phyloP scores from a whole-genome alignment of 2,888 invertebrate species.

The Hymenopus coronatus region DNA sequence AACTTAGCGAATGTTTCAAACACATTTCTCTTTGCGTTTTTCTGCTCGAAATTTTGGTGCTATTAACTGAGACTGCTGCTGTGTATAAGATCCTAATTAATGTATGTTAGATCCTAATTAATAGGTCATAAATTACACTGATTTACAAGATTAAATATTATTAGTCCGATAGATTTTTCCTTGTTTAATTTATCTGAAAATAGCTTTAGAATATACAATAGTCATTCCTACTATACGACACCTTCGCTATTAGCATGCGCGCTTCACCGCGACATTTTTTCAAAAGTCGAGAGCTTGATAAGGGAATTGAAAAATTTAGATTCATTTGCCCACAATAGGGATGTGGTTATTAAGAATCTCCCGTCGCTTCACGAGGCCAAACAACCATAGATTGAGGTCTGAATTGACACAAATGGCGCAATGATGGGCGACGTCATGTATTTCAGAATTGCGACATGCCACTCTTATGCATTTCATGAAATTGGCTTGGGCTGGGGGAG shows the following conservation, averaged over 20 bases:
- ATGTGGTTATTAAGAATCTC: neutral
- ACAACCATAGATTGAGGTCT: neutral
- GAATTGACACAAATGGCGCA: conserved; percentile 1
- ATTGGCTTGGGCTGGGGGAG: neutral
- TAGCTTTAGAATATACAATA: neutral
- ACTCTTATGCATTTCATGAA: neutral
- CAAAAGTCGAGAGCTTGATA: neutral
- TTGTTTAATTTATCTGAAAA: too few relatives aligned
- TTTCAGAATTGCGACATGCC: conserved; percentile 12
- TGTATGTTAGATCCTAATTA: too few relatives aligned
- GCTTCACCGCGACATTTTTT: neutral
- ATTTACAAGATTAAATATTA: too few relatives aligned
- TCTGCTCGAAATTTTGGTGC: too few relatives aligned
- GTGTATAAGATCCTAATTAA: too few relatives aligned
- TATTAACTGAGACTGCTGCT: too few relatives aligned
- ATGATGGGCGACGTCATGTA: neutral
- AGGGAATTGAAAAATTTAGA: neutral
- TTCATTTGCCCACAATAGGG: conserved; percentile 3
- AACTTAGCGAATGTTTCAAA: too few relatives aligned
- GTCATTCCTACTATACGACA: neutral
- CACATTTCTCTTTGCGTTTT: too few relatives aligned
- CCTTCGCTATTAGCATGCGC: neutral
- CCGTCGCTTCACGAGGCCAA: neutral
- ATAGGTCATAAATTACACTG: too few relatives aligned
- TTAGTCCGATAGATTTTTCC: too few relatives aligned